These are phyloP conservation scores for Cactoblastis cactorum DNA, from an alignment of 2,888 invertebrate species.

Conservation along the genomic window DNA sequence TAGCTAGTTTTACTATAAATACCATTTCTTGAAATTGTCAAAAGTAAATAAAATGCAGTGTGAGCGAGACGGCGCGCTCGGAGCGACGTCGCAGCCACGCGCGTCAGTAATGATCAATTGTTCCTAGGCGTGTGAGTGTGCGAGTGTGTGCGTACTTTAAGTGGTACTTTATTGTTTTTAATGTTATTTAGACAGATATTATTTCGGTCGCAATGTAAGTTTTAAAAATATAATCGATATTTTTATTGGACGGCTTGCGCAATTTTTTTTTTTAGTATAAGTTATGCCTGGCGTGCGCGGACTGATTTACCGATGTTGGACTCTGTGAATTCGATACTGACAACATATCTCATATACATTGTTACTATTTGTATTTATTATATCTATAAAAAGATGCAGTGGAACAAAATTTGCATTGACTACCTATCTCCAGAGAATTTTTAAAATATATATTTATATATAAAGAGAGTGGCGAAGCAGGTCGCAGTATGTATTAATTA, in stretches of 20 bases:
- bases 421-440: no score
- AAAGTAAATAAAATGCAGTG: neutral
- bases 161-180: constrained; percentile 39
- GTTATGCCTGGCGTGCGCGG: neutral
- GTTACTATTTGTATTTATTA: no score
- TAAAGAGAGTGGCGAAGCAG: no score
- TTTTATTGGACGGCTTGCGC: constrained; percentile 28
- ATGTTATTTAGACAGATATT: constrained; percentile 63
- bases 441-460: no score
- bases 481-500: no score
- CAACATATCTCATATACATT: no score
- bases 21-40: no score
- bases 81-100: neutral
- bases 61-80: neutral
- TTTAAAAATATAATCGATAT: constrained; percentile 25
- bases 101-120: constrained; percentile 7
- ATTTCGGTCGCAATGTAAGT: constrained; percentile 46
- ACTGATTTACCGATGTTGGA: neutral
- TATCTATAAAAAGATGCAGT: no score
- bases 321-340: no score
- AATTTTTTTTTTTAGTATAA: constrained; percentile 7
- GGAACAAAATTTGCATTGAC: no score
- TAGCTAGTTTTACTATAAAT: no score
- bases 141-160: constrained; percentile 22
- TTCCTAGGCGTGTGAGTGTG: constrained; percentile 22